Conservation (phyloP, 2,113 vertebrate species). For the Lepisosteus oculatus region DNA sequence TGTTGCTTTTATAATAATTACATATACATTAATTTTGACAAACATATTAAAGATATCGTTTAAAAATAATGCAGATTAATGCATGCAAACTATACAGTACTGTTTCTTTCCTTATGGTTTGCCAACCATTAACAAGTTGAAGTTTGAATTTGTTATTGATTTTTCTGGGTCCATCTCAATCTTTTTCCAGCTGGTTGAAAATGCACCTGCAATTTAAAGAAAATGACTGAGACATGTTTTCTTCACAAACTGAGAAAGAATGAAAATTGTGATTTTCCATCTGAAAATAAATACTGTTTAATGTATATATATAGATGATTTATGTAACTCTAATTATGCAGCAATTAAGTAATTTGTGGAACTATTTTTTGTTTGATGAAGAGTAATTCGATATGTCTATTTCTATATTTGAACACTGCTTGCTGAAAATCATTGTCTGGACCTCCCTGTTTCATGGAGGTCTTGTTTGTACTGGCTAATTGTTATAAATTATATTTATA, state of each 20-base stretch:
- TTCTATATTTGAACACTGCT: neutral
- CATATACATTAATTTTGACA: too few species aligned
- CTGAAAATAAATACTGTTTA: neutral
- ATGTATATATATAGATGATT: neutral
- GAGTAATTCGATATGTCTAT: neutral
- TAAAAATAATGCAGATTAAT: too few species aligned
- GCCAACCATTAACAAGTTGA: too few species aligned
- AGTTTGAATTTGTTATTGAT: too few species aligned
- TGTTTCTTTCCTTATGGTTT: too few species aligned
- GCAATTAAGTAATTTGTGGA: neutral
- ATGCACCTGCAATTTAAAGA: neutral
- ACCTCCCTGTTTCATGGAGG: constrained; percentile 1
- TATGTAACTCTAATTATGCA: neutral
- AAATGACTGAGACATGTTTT: neutral
- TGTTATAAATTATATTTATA: constrained; percentile 16
- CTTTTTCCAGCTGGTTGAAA: too few species aligned
- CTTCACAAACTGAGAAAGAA: neutral
- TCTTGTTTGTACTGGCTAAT: constrained; percentile 15
- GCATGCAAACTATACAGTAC: too few species aligned
- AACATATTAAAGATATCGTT: too few species aligned
- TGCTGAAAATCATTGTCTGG: constrained; percentile 5
- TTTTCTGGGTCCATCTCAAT: too few species aligned
- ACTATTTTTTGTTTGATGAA: neutral
- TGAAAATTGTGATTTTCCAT: neutral
- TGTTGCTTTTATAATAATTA: too few species aligned